Conservation (phyloP, 2,113 vertebrate genomes). For the Rhabdomys dilectus region DNA sequence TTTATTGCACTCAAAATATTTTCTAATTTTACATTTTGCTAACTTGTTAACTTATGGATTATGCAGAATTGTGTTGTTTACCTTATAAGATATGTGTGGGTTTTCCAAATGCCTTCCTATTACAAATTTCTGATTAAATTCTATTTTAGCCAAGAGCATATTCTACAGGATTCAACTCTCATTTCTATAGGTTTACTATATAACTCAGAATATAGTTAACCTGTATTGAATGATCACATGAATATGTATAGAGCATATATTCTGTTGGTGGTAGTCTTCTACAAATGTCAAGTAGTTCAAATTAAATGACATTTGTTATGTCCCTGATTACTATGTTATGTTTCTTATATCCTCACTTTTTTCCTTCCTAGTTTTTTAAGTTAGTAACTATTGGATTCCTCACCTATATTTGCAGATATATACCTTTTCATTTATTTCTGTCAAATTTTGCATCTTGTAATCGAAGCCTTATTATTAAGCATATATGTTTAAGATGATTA, state of each 20-base stretch:
- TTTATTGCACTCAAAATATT: neutral
- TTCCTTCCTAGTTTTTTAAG: neutral
- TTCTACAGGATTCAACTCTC: slow-evolving; percentile 25
- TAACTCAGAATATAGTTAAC: neutral
- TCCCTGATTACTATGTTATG: neutral
- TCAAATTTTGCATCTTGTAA: slow-evolving; percentile 4
- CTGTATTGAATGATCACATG: neutral
- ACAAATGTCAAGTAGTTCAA: slow-evolving; percentile 3
- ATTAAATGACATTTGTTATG: neutral
- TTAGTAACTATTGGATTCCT: slow-evolving; percentile 44
- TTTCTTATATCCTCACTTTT: neutral
- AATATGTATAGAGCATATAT: neutral
- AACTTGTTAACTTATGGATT: neutral
- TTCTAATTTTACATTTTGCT: slow-evolving; percentile 28
- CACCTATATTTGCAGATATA: neutral
- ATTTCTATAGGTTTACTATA: slow-evolving; percentile 31
- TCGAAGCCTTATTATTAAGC: slow-evolving; percentile 34
- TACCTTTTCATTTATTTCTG: neutral
- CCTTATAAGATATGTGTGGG: neutral
- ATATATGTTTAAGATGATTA: slow-evolving; percentile 8
- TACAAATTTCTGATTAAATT: neutral
- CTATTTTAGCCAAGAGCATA: neutral
- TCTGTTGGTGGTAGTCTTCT: neutral
- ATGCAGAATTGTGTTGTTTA: neutral
- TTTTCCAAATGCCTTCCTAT: slow-evolving; percentile 31